These are phyloP conservation scores for Diplazon laetatorius DNA, from an alignment of 2,888 invertebrate species.

Conservation along the genomic window DNA sequence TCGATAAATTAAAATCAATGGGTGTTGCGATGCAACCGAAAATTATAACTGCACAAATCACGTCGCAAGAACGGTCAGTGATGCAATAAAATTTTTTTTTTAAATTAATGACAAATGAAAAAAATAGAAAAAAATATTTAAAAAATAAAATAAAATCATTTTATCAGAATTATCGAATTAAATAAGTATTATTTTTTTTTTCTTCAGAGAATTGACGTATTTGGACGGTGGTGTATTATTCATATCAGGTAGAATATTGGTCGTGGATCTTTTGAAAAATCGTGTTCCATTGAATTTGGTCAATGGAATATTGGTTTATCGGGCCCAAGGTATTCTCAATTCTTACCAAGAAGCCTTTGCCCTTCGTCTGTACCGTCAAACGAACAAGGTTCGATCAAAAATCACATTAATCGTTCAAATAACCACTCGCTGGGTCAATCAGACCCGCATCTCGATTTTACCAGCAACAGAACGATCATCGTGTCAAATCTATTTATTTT, in stretches of 20 bases:
- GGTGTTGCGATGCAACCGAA: conserved; percentile 84
- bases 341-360: conserved; percentile 98
- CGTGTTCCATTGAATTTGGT: conserved; percentile 94
- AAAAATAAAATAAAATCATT: too few relatives aligned
- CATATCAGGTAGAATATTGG: conserved; percentile 95
- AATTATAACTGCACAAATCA: conserved; percentile 83
- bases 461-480: too few relatives aligned
- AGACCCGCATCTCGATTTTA: not conserved
- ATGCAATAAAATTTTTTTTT: not conserved
- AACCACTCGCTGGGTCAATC: too few relatives aligned
- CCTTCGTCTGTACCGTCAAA: conserved; percentile 93
- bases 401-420: too few relatives aligned
- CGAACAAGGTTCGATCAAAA: conserved; percentile 89
- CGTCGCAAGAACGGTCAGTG: conserved; percentile 84
- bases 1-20: conserved; percentile 86
- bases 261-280: conserved; percentile 97
- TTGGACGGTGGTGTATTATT: conserved; percentile 97
- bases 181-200: too few relatives aligned
- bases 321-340: conserved; percentile 94
- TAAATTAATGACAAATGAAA: conserved; percentile 37
- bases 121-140: not conserved
- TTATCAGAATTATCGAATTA: too few relatives aligned
- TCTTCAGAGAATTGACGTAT: conserved; percentile 92
- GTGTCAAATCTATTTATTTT: conserved; percentile 29
- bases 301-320: conserved; percentile 94